A percentile compares a stretch with the other conserved stretches of the same genome.
Conservation (phyloP, 2,888 invertebrate species). For the Deilephila porcellus region DNA sequence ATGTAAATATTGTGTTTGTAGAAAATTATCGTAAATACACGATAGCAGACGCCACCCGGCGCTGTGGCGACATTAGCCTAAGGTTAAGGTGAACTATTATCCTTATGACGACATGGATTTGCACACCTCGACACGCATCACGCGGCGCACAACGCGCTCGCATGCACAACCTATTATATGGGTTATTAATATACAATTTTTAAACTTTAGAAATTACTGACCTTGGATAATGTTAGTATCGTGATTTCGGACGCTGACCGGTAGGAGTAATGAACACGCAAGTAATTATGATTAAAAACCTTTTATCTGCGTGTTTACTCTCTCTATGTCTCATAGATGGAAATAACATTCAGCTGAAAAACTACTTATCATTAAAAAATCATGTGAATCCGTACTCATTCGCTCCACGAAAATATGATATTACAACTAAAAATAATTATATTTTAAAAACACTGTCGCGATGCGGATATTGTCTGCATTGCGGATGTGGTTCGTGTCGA, state of each 20-base stretch:
- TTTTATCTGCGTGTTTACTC: too few relatives aligned
- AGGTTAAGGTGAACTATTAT: slow-evolving; percentile 79
- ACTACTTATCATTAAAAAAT: too few relatives aligned
- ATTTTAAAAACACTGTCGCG: neutral
- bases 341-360: too few relatives aligned
- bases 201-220: neutral
- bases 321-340: too few relatives aligned
- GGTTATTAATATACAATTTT: slow-evolving; percentile 8
- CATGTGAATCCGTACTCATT: too few relatives aligned
- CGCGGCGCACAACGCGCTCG: slow-evolving; percentile 40
- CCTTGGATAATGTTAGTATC: neutral
- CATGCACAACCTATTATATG: slow-evolving; percentile 4
- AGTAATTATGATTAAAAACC: too few relatives aligned
- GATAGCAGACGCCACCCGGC: slow-evolving; percentile 56
- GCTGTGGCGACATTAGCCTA: slow-evolving; percentile 68
- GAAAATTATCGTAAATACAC: slow-evolving; percentile 58
- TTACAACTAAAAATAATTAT: too few relatives aligned
- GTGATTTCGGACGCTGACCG: neutral
- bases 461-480: neutral
- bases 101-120: slow-evolving; percentile 67
- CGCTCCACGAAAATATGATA: too few relatives aligned
- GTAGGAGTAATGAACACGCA: too few relatives aligned
- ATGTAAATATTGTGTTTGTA: slow-evolving; percentile 49
- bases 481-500: neutral
- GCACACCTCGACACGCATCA: slow-evolving; percentile 53